Conservation (phyloP, 2,113 vertebrate species). For the Scalopus aquaticus region DNA sequence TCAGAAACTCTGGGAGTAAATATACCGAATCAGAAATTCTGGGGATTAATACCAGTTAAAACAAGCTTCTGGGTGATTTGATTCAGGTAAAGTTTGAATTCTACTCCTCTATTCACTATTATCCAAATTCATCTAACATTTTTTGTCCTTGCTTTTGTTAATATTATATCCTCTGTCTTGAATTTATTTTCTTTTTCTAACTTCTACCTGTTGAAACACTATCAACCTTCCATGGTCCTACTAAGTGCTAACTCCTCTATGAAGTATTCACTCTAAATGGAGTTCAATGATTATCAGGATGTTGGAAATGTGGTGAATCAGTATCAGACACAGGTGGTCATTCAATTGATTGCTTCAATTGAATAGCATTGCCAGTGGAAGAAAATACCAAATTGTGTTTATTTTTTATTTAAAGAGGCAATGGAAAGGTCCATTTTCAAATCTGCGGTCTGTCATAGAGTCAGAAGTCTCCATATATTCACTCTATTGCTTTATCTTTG, state of each 20-base stretch:
- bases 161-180: background rate
- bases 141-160: background rate
- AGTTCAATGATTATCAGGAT: background rate
- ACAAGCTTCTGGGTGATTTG: background rate
- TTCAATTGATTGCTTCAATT: background rate
- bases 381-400: background rate
- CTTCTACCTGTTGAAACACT: background rate
- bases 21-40: background rate
- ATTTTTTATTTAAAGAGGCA: background rate
- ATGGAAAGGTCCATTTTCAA: background rate
- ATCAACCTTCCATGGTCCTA: background rate
- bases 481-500: background rate
- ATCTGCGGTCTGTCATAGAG: background rate
- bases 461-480: background rate
- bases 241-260: background rate
- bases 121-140: background rate
- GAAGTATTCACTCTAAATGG: background rate
- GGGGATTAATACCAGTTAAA: background rate
- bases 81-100: background rate
- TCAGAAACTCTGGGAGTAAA: background rate
- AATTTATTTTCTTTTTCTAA: background rate
- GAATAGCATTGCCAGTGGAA: background rate
- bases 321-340: background rate
- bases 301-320: background rate
- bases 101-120: background rate